These are phyloP conservation scores for Chaetophractus vellerosus DNA, from an alignment of 2,797 vertebrate genomes.

Conservation along the genomic window DNA sequence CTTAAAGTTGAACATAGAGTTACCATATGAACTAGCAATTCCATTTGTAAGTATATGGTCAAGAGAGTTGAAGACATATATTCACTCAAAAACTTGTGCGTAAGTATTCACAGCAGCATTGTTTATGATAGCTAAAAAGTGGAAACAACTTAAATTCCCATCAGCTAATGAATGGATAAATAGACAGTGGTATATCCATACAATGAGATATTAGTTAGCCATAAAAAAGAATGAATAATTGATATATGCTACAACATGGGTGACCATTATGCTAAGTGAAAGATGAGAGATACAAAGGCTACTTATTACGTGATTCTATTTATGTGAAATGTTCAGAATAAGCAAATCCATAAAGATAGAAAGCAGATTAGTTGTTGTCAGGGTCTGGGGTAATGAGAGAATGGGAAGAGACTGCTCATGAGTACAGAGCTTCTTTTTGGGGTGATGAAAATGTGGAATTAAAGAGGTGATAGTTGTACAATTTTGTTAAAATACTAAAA, in stretches of 20 bases:
- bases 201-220: neutral
- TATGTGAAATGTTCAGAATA: neutral
- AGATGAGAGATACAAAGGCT: neutral
- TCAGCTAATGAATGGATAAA: neutral
- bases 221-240: neutral
- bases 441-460: neutral
- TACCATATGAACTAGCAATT: neutral
- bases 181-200: neutral
- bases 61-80: neutral
- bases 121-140: neutral
- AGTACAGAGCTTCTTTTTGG: neutral
- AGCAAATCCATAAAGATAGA: neutral
- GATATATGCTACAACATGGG: neutral
- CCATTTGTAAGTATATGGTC: neutral
- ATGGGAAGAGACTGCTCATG: neutral
- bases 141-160: neutral
- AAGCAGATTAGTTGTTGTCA: neutral
- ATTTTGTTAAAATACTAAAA: slow-evolving; percentile 24
- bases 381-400: neutral
- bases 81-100: neutral
- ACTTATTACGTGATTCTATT: neutral
- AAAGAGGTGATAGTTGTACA: neutral
- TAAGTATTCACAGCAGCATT: neutral
- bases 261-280: neutral
- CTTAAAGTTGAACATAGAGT: neutral